Evolutionary conservation across 2,113 vertebrate species (phyloP).

Genomic region (Erpornis zantholeuca): DNA sequence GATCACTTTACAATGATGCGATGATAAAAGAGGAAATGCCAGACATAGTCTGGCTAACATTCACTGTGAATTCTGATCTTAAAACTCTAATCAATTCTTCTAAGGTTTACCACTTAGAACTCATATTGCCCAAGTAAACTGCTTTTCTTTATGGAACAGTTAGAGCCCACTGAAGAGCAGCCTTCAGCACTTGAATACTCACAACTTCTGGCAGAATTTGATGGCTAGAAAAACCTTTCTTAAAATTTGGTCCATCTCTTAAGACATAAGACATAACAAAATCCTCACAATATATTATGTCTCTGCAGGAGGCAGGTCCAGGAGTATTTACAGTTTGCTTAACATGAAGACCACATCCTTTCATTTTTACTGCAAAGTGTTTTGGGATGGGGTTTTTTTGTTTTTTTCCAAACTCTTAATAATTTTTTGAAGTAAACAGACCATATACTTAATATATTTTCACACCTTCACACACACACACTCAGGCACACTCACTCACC

Average conservation of each 20-base stretch:
- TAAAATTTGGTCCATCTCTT: background rate
- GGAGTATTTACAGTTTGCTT: background rate
- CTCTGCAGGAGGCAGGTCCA: background rate
- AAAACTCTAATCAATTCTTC: too few relatives aligned
- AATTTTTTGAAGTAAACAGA: background rate
- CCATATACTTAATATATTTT: background rate
- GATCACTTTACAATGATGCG: background rate
- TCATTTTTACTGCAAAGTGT: background rate
- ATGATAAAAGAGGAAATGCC: background rate
- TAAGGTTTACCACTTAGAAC: background rate
- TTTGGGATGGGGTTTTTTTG: background rate
- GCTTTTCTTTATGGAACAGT: background rate
- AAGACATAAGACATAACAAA: background rate
- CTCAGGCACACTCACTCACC: background rate
- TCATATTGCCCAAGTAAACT: background rate
- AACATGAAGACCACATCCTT: fast-evolving
- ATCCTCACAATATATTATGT: background rate
- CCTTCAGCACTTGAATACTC: background rate
- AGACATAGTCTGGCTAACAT: too few relatives aligned
- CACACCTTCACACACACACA: background rate
- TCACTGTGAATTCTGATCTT: too few relatives aligned
- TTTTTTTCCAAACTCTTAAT: background rate
- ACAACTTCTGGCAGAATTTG: background rate
- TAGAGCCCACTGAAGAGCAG: background rate
- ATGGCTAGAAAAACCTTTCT: background rate